Evolutionary conservation across 2,888 invertebrate genomes (phyloP).

Genomic region (Ectemnius cavifrons): DNA sequence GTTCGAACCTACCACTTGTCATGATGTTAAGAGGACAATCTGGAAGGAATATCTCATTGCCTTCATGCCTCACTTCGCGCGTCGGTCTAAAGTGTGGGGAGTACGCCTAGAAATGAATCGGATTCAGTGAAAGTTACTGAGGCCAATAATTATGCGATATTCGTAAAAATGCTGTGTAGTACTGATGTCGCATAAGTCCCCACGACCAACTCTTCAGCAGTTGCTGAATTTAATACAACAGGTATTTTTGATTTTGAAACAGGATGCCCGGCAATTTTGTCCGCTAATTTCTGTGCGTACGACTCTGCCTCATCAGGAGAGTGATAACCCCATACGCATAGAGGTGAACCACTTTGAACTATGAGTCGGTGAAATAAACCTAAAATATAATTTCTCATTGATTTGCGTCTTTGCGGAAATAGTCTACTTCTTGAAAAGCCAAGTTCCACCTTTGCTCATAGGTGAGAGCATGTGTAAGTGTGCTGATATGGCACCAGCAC

Average conservation of each 20-base stretch:
- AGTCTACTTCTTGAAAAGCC: too few relatives aligned
- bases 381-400: slow-evolving; percentile 19
- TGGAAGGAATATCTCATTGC: slow-evolving; percentile 78
- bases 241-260: too few relatives aligned
- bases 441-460: slow-evolving; percentile 40
- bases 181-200: too few relatives aligned
- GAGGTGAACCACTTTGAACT: slow-evolving; percentile 79
- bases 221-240: too few relatives aligned
- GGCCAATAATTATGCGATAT: too few relatives aligned
- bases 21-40: slow-evolving; percentile 77
- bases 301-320: too few relatives aligned
- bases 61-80: slow-evolving; percentile 76
- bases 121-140: too few relatives aligned
- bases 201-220: too few relatives aligned
- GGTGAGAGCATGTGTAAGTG: slow-evolving; percentile 30
- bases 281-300: too few relatives aligned
- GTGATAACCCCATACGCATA: slow-evolving; percentile 79
- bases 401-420: neutral
- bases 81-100: slow-evolving; percentile 78
- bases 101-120: too few relatives aligned
- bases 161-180: too few relatives aligned
- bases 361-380: slow-evolving; percentile 81
- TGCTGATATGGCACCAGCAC: slow-evolving; percentile 82
- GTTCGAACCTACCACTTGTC: slow-evolving; percentile 76
- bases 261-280: too few relatives aligned